Percentiles rank a stretch among this genome's conserved stretches.
Conservation (phyloP, 2,113 vertebrate genomes). For the Andinoacara biseriatus region DNA sequence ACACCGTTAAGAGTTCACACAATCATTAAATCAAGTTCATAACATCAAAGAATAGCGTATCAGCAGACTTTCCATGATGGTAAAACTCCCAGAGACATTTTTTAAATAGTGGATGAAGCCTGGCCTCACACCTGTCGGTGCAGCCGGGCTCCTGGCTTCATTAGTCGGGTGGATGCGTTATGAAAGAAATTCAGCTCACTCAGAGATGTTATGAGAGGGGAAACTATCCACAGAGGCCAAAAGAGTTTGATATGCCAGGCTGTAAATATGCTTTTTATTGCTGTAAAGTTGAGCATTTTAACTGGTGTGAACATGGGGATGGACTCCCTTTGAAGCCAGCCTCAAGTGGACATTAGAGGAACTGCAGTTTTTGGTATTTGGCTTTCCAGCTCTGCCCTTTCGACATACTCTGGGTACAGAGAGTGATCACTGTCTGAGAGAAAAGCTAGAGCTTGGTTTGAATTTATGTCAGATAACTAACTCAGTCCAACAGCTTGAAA, state of each 20-base stretch:
- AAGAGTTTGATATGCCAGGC: neutral
- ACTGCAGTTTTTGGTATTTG: neutral
- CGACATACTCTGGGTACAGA: neutral
- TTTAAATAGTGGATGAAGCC: neutral
- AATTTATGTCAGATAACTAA: neutral
- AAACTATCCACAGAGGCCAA: neutral
- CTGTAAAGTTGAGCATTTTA: neutral
- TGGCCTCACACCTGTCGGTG: neutral
- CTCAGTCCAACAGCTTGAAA: neutral
- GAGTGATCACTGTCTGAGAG: neutral
- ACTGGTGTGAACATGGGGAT: neutral
- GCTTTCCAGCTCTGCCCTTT: neutral
- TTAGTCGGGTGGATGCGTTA: neutral
- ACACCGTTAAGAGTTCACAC: neutral
- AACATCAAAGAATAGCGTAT: too few relatives aligned
- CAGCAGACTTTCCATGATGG: neutral
- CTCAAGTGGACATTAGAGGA: neutral
- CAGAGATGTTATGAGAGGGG: rapidly evolving
- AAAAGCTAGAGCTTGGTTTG: neutral
- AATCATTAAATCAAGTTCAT: neutral
- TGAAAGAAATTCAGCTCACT: neutral
- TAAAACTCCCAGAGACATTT: neutral
- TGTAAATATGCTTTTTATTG: neutral
- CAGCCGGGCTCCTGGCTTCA: neutral
- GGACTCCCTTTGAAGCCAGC: rapidly evolving